Evolutionary conservation across 2,797 vertebrate genomes (phyloP), one percentile per base, ranked within the genome.

Genomic region (Danio kyathit): DNA sequence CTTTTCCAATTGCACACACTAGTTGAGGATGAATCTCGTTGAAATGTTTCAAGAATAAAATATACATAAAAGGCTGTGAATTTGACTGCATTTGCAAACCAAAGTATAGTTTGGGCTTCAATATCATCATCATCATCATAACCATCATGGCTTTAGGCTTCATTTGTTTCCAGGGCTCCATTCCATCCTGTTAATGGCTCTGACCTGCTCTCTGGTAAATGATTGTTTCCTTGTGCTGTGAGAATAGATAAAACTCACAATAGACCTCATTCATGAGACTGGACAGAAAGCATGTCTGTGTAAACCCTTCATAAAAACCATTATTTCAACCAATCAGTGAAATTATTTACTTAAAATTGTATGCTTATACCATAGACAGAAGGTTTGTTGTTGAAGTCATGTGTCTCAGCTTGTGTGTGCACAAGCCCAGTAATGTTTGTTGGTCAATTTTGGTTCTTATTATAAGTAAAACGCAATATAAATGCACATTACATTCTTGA

Each of bases 91-190:
- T 29, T 29, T 29, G 29, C 29, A 11, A 52, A 11, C 52, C 49
- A 11, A 52, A 52, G 10, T 52, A 52, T 52, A 52, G 9, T 13
- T 52, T 52, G 49, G 49, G 49, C 49, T 52, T 52, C 13, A 11
- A 11, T 11, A 52, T 52, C 49, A 52, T 52, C 29, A 29, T n/a
- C n/a, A n/a, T n/a, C 44, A 48, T 70, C 89, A 87, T 82, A n/a
- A n/a, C 29, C 80, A 85, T 82, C 19, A 83, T 81, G 67, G 89
- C 89, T 88, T 88, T 74, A 69, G 63, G 89, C 91, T 90, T 89
- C 86, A 82, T 85, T 59, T 87, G 86, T 90, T 63, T 46, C 40
- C n/a, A 41, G 7, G 38, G 12, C 60, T 74, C 11, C 52, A 73
- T 73, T 67, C 46, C 84, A 82, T 79, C 59, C 51, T 82, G 69